A percentile compares a stretch with the other conserved stretches of the same genome.
These are phyloP conservation scores for Callyntrura sp. DNA, from an alignment of 2,888 invertebrate genomes.

Conservation along the genomic window DNA sequence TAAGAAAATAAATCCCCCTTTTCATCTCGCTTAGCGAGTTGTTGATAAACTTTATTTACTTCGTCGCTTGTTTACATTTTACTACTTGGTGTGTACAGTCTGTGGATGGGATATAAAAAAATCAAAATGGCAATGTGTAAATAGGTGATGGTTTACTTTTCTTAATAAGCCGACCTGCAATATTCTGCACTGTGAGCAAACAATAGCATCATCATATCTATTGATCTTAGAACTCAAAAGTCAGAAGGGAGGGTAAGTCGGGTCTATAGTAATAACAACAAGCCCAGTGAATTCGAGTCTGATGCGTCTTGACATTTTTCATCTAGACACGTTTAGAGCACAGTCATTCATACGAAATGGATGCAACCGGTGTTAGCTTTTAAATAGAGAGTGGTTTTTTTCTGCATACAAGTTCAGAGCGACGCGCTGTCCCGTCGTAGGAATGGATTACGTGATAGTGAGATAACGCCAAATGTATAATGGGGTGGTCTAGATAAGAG, in stretches of 20 bases:
- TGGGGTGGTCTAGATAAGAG: neutral
- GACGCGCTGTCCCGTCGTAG: neutral
- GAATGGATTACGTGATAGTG: too few relatives aligned
- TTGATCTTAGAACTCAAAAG: neutral
- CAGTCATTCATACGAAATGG: neutral
- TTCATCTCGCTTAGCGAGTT: too few relatives aligned
- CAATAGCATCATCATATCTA: neutral
- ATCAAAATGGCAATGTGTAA: too few relatives aligned
- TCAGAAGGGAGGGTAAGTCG: neutral
- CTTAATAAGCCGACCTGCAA: neutral
- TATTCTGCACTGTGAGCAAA: neutral
- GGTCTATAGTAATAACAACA: neutral
- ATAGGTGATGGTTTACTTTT: neutral
- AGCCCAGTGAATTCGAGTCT: neutral
- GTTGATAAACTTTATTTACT: neutral
- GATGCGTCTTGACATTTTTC: conserved; percentile 32
- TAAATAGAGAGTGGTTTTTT: neutral
- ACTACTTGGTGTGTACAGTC: neutral
- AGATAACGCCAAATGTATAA: neutral
- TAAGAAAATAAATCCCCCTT: too few relatives aligned
- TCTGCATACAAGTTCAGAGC: conserved; percentile 9
- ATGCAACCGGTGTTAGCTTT: conserved; percentile 49
- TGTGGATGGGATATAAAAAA: neutral
- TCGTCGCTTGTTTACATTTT: neutral
- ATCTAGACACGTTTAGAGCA: neutral